phyloP scores from a whole-genome alignment of 2,888 invertebrate species.

The Campopleginae sp. region DNA sequence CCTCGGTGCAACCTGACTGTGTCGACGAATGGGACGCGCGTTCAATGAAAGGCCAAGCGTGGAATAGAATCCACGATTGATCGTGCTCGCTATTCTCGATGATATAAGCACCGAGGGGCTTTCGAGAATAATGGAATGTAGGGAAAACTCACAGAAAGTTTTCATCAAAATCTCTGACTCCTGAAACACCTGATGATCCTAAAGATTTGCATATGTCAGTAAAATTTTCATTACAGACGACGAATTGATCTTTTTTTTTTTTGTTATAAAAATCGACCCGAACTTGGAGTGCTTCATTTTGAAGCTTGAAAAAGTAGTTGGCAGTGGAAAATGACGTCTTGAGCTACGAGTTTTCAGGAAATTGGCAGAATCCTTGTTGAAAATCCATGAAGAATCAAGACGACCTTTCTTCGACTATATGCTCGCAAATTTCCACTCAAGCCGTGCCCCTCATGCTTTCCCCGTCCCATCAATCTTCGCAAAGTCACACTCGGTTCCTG shows the following conservation, averaged over 20 bases:
- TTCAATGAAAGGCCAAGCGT: slow-evolving; percentile 30
- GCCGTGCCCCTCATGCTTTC: not conserved
- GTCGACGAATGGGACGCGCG: not conserved
- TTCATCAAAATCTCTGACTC: slow-evolving; percentile 2
- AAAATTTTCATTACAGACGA: not conserved
- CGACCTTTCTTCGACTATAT: not conserved
- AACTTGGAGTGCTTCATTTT: not conserved
- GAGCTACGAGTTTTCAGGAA: not conserved
- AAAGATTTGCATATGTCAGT: not conserved
- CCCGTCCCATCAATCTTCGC: slow-evolving; percentile 10
- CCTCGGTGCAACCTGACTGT: slow-evolving; percentile 5
- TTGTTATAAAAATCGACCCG: not conserved
- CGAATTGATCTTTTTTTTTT: not conserved
- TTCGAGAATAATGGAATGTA: slow-evolving; percentile 13
- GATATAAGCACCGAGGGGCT: slow-evolving; percentile 8
- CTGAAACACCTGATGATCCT: slow-evolving; percentile 20
- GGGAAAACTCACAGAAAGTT: not conserved
- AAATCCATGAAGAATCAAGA: slow-evolving; percentile 1
- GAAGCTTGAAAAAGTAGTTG: not conserved
- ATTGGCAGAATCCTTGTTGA: not conserved
- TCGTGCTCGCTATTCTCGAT: slow-evolving; percentile 19
- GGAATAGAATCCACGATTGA: slow-evolving; percentile 29
- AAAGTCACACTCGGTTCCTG: slow-evolving; percentile 11
- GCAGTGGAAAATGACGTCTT: not conserved
- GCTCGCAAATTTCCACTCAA: not conserved